Conservation (phyloP, 2,888 invertebrate species). For the Ornithoptera priamus region DNA sequence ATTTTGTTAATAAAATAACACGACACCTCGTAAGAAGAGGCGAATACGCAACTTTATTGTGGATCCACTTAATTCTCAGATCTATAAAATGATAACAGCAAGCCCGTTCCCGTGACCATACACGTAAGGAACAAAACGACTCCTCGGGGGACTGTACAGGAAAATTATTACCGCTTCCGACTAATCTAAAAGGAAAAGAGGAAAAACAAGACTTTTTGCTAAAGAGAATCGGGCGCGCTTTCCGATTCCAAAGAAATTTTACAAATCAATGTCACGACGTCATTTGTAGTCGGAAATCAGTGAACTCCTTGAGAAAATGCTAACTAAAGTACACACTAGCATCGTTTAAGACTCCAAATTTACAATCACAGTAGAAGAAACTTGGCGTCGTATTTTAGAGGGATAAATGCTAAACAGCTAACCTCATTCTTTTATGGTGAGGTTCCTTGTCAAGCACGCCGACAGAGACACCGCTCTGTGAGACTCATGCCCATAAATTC, state of each 20-base stretch:
- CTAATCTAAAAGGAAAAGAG: constrained; percentile 58
- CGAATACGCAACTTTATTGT: constrained; percentile 1
- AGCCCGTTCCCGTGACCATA: constrained; percentile 44
- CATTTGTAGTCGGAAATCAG: constrained; percentile 34
- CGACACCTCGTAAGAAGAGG: not conserved
- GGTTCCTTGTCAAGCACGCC: constrained; percentile 9
- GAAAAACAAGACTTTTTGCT: constrained; percentile 42
- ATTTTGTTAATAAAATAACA: not conserved
- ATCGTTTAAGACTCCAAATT: constrained; percentile 9
- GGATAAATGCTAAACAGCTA: constrained; percentile 25
- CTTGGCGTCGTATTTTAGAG: constrained; percentile 12
- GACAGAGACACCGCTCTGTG: constrained; percentile 8
- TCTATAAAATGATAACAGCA: constrained; percentile 49
- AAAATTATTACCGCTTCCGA: constrained; percentile 53
- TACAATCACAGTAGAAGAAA: constrained; percentile 4
- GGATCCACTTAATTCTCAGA: constrained; percentile 28
- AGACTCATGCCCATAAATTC: not conserved
- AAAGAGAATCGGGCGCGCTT: constrained; percentile 28
- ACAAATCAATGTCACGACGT: constrained; percentile 31
- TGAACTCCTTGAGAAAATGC: not conserved
- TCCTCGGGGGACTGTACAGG: constrained; percentile 62
- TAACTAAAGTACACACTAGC: constrained; percentile 1
- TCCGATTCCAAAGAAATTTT: constrained; percentile 29
- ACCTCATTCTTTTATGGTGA: constrained; percentile 23
- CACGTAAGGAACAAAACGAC: constrained; percentile 56